Base-by-base conservation (phyloP, 2,888 invertebrate genomes). In the Bombylius discolor region DNA sequence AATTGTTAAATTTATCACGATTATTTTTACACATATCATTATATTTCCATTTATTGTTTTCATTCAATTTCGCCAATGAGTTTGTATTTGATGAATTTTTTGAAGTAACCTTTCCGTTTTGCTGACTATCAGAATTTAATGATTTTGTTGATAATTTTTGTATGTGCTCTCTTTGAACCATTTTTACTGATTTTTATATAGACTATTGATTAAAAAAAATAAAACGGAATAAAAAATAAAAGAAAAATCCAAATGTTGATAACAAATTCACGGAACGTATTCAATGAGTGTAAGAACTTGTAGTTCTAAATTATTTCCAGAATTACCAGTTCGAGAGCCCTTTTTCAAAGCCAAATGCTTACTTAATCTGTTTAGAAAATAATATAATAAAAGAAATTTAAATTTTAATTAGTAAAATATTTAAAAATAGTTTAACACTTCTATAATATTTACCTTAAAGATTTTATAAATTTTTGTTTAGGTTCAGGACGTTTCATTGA, bases 291-390 rank as follows among this genome's bases (percentile, higher is more conserved):
- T 89, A 51, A 91, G 81, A 48, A 91, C 89, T 68, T 87, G 80
- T 72, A 89, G 83, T 79, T 91, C 90, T 74, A 90, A 76, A 58
- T 84, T 81, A 78, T 91, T 91, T 63, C 86, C 90, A 73, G 87
- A 82, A 77, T 89, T 90, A 64, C 88, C 90, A 63, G 84, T 82
- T 67, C 90, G 83, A 66, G 89, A 90, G 64, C 89, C 87, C 79
- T 89, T 87, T 66, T 84, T 82, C 59, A 87, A 87, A 68, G 81
- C 80, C 65, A 90, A 80, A 76, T 89, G 87, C 78, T 89, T 89
- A 62, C 84, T 84, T 74, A 89, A 82, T 76, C 89, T 90, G 76
- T 77, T 57, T 47, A 13, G 3, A 13, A 62, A 59, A 31, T 12
- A 11, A 52, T 49, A 48, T 54, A 56, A 39, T 55, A 48, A 36